Percentiles rank a stretch among this genome's conserved stretches.
These are phyloP conservation scores for Hydropotes inermis DNA, from an alignment of 2,113 vertebrate species.

Conservation along the genomic window DNA sequence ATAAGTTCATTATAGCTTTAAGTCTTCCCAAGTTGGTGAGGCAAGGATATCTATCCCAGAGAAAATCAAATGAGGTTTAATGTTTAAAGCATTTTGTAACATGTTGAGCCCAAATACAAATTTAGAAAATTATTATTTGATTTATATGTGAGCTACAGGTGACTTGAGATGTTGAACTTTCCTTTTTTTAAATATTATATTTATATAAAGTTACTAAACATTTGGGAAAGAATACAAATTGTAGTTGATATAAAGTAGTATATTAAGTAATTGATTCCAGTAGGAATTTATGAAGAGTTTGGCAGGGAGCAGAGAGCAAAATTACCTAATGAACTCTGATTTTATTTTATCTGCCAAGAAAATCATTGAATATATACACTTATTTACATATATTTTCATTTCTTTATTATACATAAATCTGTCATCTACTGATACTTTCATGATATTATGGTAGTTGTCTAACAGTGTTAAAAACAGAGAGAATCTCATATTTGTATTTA, in stretches of 20 bases:
- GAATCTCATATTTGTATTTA: neutral
- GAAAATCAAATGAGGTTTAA: neutral
- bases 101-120: neutral
- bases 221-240: neutral
- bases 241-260: neutral
- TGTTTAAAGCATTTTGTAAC: neutral
- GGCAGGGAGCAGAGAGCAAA: conserved; percentile 40
- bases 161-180: neutral
- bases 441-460: neutral
- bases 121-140: neutral
- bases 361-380: neutral
- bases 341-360: conserved; percentile 30
- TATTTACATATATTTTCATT: neutral
- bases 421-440: neutral
- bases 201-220: neutral
- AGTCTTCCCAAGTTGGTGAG: neutral
- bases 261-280: conserved; percentile 33
- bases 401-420: neutral
- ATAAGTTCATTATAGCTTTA: neutral
- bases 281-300: conserved; percentile 33
- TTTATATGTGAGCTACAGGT: neutral
- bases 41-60: neutral
- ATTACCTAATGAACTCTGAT: conserved; percentile 25
- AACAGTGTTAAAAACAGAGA: neutral
- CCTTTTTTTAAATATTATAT: neutral